Percentiles rank a stretch among this genome's conserved stretches.
Evolutionary conservation across 1,140 invertebrate species (phyloP).

Genomic region (Zaprionus kolodkinae): DNA sequence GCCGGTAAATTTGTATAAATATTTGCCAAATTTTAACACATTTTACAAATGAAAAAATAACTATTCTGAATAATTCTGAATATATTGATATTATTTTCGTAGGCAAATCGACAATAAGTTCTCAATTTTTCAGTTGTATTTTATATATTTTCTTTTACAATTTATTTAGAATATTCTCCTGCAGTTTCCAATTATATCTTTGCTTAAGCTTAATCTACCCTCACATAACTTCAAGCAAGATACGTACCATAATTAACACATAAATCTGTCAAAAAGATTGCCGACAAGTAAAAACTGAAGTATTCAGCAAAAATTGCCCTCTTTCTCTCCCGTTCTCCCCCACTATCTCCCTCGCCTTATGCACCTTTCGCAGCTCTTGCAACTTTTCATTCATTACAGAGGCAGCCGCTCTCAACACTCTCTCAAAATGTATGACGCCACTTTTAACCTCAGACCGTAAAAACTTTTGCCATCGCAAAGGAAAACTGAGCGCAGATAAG

Average conservation of each 20-base stretch:
- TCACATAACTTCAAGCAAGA: background rate
- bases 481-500: constrained; percentile 79
- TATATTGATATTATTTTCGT: background rate
- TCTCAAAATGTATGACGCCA: constrained; percentile 67
- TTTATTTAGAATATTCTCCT: too few relatives aligned
- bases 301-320: constrained; percentile 67
- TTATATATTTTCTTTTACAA: background rate
- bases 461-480: constrained; percentile 60
- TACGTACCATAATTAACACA: constrained; percentile 67
- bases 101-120: background rate
- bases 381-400: constrained; percentile 63
- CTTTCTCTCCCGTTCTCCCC: constrained; percentile 36
- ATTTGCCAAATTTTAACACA: background rate
- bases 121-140: background rate
- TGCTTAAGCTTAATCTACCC: background rate
- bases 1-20: background rate
- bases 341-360: background rate
- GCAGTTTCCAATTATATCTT: background rate
- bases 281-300: constrained; percentile 71
- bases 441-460: constrained; percentile 74
- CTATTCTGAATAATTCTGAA: background rate
- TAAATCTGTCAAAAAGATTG: constrained; percentile 73
- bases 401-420: constrained; percentile 5
- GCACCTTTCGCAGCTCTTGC: constrained; percentile 40
- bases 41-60: background rate